Conservation (phyloP, 2,113 vertebrate species). For the Mellivora capensis region DNA sequence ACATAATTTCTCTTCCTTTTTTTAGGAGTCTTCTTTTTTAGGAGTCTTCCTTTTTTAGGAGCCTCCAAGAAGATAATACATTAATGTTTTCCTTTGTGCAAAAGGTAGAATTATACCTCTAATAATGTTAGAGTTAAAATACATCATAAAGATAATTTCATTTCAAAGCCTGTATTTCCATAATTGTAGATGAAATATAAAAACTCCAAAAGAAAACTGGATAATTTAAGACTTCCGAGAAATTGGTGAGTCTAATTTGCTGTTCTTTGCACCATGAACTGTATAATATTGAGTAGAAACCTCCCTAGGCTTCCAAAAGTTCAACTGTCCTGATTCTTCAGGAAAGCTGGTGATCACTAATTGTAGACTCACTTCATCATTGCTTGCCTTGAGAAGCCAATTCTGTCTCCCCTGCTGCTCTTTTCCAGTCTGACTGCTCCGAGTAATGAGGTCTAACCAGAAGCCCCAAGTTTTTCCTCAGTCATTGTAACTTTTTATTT, state of each 20-base stretch:
- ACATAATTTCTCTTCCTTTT: background rate
- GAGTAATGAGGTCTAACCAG: constrained; percentile 45
- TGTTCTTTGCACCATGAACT: background rate
- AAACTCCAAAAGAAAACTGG: background rate
- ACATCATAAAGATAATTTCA: background rate
- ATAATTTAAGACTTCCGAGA: background rate
- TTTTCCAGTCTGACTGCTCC: constrained; percentile 44
- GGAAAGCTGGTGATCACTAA: background rate
- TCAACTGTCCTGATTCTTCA: background rate
- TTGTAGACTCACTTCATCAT: background rate
- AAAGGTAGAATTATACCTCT: background rate
- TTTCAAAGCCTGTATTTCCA: background rate
- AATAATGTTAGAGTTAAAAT: constrained; percentile 16
- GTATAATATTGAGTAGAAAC: background rate
- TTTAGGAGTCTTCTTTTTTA: background rate
- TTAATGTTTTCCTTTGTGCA: background rate
- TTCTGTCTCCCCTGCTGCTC: background rate
- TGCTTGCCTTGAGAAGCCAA: background rate
- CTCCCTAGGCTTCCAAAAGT: background rate
- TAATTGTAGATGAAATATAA: background rate
- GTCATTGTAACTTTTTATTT: constrained; percentile 54
- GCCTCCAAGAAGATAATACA: background rate
- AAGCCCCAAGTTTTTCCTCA: constrained; percentile 3
- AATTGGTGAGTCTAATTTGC: background rate
- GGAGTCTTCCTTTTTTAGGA: background rate